Base-by-base conservation (phyloP, 2,113 vertebrate species). In the Eclectus roratus region DNA sequence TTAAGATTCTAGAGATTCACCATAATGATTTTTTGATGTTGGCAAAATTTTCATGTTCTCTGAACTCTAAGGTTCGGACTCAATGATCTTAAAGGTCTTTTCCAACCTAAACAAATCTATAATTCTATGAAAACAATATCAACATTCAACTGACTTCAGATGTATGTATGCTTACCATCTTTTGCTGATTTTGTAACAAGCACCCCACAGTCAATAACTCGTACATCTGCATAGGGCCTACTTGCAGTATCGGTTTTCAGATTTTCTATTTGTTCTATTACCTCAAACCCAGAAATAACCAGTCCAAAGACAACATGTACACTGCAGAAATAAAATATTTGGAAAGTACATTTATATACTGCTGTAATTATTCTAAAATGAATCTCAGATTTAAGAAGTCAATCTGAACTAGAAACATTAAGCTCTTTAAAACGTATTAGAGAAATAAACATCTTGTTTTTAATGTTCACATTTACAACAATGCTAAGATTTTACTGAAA, bases 291-390 rank as follows among this genome's bases (percentile, higher is more conserved):
- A 20, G 99, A 99, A 97, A 99, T 99, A 94, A 99, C 98, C 73
- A 99, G 95, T 80, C 99, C 99, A 89, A 99, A 99, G 83, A 99
- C 99, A 80, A 99, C 99, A n/a, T 99, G 99, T 21, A 99, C 99
- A 11, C 99, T 99, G 97, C 52, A 88, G 72, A 68, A 95, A 96
- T 21, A 80, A 25, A 97, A 96, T 9, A 43, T 70, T 78, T 44
- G 84, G 69, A 39, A 86, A 91, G 43, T 3, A 16, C 29, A 5
- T 56, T 91, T 72, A 25, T 50, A 37, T 33, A n/a, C 4, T 1
- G 6, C 29, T 47, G 29, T 8, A 5, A 31, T 23, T 37, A 3
- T 39, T 44, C 56, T 5, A 43, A 11, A 23, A 12, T 8, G 1
- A 4, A 69, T 28, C 68, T 74, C 78, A 60, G 6, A 35, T 49